A percentile compares a stretch with the other conserved stretches of the same genome.
These are phyloP conservation scores for Rostratula benghalensis DNA, from an alignment of 2,113 vertebrate genomes.

Conservation along the genomic window DNA sequence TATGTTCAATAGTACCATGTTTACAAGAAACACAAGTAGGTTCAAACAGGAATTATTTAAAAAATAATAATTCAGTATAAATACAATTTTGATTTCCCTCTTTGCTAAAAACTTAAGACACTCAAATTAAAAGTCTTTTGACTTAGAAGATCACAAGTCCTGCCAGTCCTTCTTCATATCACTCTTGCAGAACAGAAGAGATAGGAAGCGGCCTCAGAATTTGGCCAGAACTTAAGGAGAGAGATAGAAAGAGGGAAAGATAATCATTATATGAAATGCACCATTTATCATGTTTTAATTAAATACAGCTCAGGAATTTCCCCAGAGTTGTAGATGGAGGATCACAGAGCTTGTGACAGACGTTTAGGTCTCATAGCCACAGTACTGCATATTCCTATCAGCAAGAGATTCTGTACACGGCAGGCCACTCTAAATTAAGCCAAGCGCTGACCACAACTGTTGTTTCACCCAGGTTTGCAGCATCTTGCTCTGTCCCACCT, in stretches of 20 bases:
- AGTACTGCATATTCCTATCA: background rate
- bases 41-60: background rate
- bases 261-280: background rate
- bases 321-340: background rate
- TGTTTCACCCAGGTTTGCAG: background rate
- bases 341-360: background rate
- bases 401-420: background rate
- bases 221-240: background rate
- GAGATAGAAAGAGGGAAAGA: background rate
- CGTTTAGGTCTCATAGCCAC: background rate
- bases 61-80: background rate
- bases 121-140: background rate
- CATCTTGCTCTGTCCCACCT: background rate
- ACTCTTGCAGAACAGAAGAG: background rate
- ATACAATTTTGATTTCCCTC: background rate
- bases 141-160: background rate
- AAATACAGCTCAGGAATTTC: background rate
- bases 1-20: background rate
- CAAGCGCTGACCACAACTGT: fast-evolving
- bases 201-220: background rate
- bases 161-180: background rate
- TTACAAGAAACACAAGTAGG: background rate
- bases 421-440: background rate
- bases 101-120: background rate
- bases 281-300: background rate